phyloP scores from a whole-genome alignment of 2,888 invertebrate species.

The Argyra leucocephala region DNA sequence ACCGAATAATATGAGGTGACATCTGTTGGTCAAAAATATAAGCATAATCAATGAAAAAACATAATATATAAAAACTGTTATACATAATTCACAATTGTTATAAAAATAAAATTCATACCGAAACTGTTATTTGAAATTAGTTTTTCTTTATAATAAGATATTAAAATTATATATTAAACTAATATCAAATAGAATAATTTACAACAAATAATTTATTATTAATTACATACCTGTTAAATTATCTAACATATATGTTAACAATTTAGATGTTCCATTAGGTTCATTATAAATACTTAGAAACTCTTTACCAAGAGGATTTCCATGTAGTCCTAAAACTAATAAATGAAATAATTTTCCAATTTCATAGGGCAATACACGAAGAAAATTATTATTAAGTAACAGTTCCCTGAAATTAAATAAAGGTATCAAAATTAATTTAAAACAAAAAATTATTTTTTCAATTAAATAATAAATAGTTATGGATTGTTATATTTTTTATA shows the following conservation, averaged over 20 bases:
- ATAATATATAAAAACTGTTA: background rate
- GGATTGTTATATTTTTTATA: too few species aligned
- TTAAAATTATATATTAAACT: background rate
- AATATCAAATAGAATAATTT: background rate
- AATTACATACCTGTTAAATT: constrained; percentile 78
- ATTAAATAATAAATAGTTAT: background rate
- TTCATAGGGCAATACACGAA: constrained; percentile 90
- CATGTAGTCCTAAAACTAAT: constrained; percentile 81
- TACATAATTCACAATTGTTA: too few species aligned
- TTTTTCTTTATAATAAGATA: too few species aligned
- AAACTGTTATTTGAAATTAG: background rate
- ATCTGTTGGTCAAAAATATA: too few species aligned
- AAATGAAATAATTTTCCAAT: constrained; percentile 95
- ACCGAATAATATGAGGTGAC: too few species aligned
- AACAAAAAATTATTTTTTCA: constrained; percentile 15
- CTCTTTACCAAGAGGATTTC: constrained; percentile 90
- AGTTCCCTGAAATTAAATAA: constrained; percentile 65
- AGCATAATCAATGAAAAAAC: background rate
- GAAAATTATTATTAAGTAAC: constrained; percentile 84
- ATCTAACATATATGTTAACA: constrained; percentile 89
- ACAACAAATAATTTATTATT: background rate
- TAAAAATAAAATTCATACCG: background rate
- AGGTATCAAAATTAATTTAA: constrained; percentile 10
- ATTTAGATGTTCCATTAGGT: constrained; percentile 86
- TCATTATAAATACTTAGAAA: constrained; percentile 86